Base-by-base conservation (phyloP, 2,888 invertebrate genomes). In the Cataglyphis livida region DNA sequence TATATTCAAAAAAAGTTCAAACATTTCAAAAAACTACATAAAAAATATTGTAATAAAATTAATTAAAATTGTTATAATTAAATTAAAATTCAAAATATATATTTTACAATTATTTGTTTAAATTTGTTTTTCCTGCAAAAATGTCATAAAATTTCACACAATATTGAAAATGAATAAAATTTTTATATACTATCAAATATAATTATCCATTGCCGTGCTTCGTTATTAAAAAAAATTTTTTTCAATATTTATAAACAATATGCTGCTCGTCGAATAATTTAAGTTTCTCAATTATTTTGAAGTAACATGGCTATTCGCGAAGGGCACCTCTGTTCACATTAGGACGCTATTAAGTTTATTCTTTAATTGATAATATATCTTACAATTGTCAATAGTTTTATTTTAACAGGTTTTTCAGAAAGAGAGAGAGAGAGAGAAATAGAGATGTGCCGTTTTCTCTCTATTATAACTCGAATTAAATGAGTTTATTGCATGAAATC, bases 401-500 rank as follows among this genome's bases (percentile, higher is more conserved):
- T 28, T 28, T 28, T 2, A 28, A 28, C 28, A 28, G 28, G 28
- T 28, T 28, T 28, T 28, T 28, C 28, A 32, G 32, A 32, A 6
- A 32, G 5, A 32, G 32, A 32, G 32, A 32, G 32, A 32, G 32
- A 32, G 32, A 32, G 32, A 0, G 32, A 32, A 6, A 32, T 4
- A 32, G 32, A 32, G 65, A 76, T 25, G 25, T 48, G 18, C 25
- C 65, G 28, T 76, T 65, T 76, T 54, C 75, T 65, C 65, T 65
- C 25, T 65, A 38, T 54, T 76, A 76, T 38, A 21, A 28, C 75
- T 76, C 18, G 65, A 65, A 65, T 76, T 51, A 76, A 65, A 76
- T 65, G 65, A 51, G 75, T 15, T 54, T 61, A 65, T 65, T 65
- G 54, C 54, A 65, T 54, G 65, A 65, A 51, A 38, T 18, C 54